Evolutionary conservation across 2,797 vertebrate species (phyloP).

Genomic region (Chelidonichthys spinosus): DNA sequence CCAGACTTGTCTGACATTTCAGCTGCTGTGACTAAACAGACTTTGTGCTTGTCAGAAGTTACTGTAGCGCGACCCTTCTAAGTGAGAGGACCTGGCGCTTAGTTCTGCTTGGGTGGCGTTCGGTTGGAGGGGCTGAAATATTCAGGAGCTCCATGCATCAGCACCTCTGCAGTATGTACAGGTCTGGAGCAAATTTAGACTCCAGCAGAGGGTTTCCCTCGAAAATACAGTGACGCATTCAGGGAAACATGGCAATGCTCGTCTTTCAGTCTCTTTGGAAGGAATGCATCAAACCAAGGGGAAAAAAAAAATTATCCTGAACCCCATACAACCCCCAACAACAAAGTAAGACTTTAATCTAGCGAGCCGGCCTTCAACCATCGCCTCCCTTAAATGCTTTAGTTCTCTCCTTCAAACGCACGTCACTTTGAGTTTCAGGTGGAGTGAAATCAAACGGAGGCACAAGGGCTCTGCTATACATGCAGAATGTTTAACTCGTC

Average conservation of each 20-base stretch:
- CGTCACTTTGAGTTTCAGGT: constrained; percentile 17
- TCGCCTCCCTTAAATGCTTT: constrained; percentile 11
- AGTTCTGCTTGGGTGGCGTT: constrained; percentile 39
- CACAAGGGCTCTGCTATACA: not conserved
- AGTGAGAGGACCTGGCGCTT: constrained; percentile 33
- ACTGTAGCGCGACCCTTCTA: constrained; percentile 1
- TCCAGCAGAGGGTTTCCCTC: constrained; percentile 18
- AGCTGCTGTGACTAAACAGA: constrained; percentile 2
- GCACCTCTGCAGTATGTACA: constrained; percentile 24
- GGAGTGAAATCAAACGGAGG: constrained; percentile 12
- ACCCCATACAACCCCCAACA: not conserved
- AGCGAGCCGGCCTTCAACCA: constrained; percentile 9
- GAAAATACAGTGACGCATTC: constrained; percentile 10
- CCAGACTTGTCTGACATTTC: not conserved
- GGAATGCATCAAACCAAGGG: constrained; percentile 21
- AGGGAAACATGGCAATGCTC: not conserved
- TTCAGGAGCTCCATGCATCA: constrained; percentile 45
- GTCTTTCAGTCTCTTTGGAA: constrained; percentile 15
- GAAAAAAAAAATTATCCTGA: constrained; percentile 40
- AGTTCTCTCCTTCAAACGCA: constrained; percentile 13
- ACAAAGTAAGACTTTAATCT: constrained; percentile 27
- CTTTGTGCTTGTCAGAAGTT: constrained; percentile 15
- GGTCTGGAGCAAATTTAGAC: constrained; percentile 31
- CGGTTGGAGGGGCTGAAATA: constrained; percentile 57
- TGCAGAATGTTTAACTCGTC: not conserved